Conservation (phyloP, 2,797 vertebrate species). For the Zalophus californianus region DNA sequence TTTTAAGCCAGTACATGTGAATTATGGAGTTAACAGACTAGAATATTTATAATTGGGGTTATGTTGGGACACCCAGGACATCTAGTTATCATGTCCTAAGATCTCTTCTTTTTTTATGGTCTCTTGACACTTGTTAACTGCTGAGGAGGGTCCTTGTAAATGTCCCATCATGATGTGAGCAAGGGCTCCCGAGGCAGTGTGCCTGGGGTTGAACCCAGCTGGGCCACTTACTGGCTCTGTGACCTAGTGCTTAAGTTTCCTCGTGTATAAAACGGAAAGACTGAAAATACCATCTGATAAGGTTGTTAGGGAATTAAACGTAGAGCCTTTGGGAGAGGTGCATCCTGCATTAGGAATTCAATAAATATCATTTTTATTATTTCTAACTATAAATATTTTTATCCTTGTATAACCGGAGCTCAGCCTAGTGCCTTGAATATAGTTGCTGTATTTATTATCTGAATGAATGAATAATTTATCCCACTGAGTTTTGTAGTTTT, state of each 20-base stretch:
- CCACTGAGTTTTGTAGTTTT: not conserved
- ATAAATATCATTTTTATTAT: not conserved
- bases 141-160: not conserved
- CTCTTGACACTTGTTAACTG: not conserved
- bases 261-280: not conserved
- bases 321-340: not conserved
- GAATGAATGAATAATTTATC: not conserved
- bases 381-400: not conserved
- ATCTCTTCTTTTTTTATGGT: not conserved
- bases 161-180: fast-evolving
- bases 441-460: slow-evolving; percentile 31
- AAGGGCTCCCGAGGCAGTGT: not conserved
- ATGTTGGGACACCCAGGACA: not conserved
- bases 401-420: slow-evolving; percentile 1
- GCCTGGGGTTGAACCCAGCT: not conserved
- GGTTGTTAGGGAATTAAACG: not conserved
- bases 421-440: not conserved
- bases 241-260: not conserved
- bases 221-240: not conserved
- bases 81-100: not conserved
- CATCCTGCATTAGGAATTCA: not conserved
- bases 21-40: not conserved
- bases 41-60: not conserved
- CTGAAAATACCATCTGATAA: not conserved
- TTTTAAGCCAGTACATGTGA: not conserved